Evolutionary conservation across 1,140 invertebrate species (phyloP).

Genomic region (Cydia splendana): DNA sequence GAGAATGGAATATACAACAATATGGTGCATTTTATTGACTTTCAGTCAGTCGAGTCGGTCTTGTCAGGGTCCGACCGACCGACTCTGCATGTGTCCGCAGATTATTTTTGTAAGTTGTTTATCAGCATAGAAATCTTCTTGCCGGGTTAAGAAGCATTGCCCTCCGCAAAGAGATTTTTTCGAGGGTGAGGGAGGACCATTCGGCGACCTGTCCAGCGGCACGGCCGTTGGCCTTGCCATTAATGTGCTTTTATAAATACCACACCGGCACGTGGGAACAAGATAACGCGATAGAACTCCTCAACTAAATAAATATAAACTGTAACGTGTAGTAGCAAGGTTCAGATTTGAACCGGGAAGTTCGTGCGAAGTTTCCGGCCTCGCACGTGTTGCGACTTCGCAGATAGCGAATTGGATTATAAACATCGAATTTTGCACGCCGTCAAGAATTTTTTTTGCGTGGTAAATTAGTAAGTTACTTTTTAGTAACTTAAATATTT

Average conservation of each 20-base stretch:
- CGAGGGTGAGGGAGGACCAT: background rate
- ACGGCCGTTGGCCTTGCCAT: background rate
- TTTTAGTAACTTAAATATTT: too few species aligned
- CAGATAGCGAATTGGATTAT: slow-evolving; percentile 5
- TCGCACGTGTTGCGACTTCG: background rate
- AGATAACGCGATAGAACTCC: background rate
- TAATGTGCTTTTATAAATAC: background rate
- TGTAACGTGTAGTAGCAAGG: background rate
- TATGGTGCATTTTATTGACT: too few species aligned
- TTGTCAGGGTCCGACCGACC: too few species aligned
- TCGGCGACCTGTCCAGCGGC: background rate
- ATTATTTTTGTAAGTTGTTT: too few species aligned
- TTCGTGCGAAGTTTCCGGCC: background rate
- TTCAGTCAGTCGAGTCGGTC: too few species aligned
- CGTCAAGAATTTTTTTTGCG: background rate
- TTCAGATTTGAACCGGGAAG: background rate
- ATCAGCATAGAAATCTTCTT: too few species aligned
- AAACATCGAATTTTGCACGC: background rate
- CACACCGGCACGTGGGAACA: background rate
- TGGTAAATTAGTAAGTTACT: background rate
- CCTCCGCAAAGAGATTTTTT: background rate
- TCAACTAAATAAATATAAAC: background rate
- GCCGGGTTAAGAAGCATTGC: too few species aligned
- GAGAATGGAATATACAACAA: too few species aligned
- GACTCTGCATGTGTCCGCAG: too few species aligned